Percentiles rank a stretch among this genome's conserved stretches.
phyloP scores from a whole-genome alignment of 2,888 invertebrate genomes.

The Andricus curvator region DNA sequence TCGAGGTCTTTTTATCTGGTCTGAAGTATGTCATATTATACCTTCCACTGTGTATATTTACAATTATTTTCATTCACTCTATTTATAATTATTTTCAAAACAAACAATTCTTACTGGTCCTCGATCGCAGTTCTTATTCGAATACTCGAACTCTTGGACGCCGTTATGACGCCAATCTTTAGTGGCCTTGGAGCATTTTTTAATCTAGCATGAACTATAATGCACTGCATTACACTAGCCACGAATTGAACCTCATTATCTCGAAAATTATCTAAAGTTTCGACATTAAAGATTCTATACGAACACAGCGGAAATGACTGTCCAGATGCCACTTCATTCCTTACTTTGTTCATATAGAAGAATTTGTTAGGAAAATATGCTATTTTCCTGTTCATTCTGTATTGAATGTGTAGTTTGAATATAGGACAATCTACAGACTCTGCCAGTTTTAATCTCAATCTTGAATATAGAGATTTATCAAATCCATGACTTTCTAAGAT shows the following conservation, averaged over 20 bases:
- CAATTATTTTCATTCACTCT: too few species aligned
- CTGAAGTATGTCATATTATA: too few species aligned
- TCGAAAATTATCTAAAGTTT: background rate
- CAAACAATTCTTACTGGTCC: background rate
- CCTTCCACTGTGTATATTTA: too few species aligned
- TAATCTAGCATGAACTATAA: background rate
- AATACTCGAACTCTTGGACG: background rate
- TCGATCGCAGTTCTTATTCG: background rate
- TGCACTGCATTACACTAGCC: background rate
- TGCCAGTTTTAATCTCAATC: background rate
- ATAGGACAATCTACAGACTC: background rate
- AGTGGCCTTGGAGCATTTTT: background rate
- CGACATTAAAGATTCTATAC: background rate
- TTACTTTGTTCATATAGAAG: background rate
- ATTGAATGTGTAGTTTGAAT: background rate
- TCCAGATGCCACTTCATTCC: background rate
- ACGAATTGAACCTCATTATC: background rate
- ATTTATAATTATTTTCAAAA: too few species aligned
- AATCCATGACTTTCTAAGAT: background rate
- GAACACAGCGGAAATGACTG: background rate
- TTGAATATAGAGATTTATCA: background rate
- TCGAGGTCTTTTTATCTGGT: too few species aligned
- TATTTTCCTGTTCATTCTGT: background rate
- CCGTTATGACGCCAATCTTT: background rate
- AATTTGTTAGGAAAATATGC: slow-evolving; percentile 2